phyloP scores from a whole-genome alignment of 2,888 invertebrate genomes.

The Melanotus villosus region DNA sequence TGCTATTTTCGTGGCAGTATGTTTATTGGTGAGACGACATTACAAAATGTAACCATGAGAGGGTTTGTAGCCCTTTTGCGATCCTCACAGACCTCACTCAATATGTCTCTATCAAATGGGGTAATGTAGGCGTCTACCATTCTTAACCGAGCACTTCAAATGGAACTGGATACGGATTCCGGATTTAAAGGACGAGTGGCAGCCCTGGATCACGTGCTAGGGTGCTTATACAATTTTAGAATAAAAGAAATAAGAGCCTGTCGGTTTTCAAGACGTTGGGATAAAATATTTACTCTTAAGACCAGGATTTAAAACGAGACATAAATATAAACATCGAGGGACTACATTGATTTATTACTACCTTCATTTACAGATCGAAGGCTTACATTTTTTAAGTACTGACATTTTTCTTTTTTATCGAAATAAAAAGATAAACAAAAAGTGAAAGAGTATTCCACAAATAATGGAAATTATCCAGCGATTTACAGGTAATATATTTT shows the following conservation, averaged over 20 bases:
- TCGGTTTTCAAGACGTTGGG: not conserved
- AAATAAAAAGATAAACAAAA: no score
- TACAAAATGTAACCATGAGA: conserved; percentile 8
- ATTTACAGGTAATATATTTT: no score
- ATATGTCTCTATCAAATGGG: conserved; percentile 25
- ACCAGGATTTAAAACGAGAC: not conserved
- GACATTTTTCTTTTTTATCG: no score
- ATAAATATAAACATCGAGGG: not conserved
- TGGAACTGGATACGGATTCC: conserved; percentile 9
- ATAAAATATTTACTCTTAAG: not conserved
- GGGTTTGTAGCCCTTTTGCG: conserved; percentile 7
- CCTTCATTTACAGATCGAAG: no score
- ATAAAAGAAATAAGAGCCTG: conserved; percentile 19
- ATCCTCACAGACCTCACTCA: conserved; percentile 24
- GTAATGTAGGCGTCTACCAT: conserved; percentile 21
- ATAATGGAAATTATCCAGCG: no score
- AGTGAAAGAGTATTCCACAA: no score
- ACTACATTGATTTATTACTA: no score
- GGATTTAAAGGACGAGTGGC: conserved; percentile 12
- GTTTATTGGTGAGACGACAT: conserved; percentile 17
- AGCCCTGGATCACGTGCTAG: conserved; percentile 21
- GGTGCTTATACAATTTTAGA: conserved; percentile 19
- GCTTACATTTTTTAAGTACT: no score
- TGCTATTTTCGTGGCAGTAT: not conserved
- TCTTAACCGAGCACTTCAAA: conserved; percentile 24